phyloP scores from a whole-genome alignment of 2,113 vertebrate species.

The Anguilla japonica region DNA sequence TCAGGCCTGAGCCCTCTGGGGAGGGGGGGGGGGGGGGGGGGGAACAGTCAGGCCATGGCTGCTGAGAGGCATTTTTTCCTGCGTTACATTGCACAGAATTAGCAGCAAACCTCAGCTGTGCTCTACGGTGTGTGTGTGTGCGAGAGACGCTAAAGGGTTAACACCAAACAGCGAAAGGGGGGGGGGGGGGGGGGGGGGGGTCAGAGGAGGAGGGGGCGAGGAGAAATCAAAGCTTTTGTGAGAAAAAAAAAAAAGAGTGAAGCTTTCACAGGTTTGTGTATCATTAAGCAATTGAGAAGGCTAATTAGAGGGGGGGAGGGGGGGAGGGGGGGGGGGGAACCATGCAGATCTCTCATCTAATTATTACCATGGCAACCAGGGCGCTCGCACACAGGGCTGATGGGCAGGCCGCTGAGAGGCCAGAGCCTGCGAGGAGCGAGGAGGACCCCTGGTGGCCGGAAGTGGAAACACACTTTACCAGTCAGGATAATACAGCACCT shows the following conservation, averaged over 20 bases:
- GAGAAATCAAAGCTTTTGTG: slow-evolving; percentile 75
- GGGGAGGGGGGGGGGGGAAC: slow-evolving; percentile 22
- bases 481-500: too few species aligned
- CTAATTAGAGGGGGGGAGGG: slow-evolving; percentile 61
- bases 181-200: slow-evolving; percentile 41
- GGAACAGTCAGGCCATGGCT: too few species aligned
- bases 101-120: slow-evolving; percentile 51
- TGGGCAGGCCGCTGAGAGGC: not conserved
- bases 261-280: slow-evolving; percentile 78
- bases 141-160: slow-evolving; percentile 72
- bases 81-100: not conserved
- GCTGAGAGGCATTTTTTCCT: not conserved
- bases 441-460: slow-evolving; percentile 67
- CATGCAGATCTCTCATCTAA: slow-evolving; percentile 71
- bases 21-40: too few species aligned
- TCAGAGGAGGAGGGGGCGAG: slow-evolving; percentile 54
- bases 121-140: slow-evolving; percentile 64
- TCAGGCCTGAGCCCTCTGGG: too few species aligned
- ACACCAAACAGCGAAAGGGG: slow-evolving; percentile 68
- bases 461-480: not conserved
- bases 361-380: slow-evolving; percentile 77
- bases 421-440: slow-evolving; percentile 42
- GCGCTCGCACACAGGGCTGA: slow-evolving; percentile 60
- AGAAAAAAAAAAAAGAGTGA: slow-evolving; percentile 52
- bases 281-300: slow-evolving; percentile 81